A percentile compares a stretch with the other conserved stretches of the same genome.
These are phyloP conservation scores for Cossypha niveicapilla DNA, from an alignment of 2,797 vertebrate species.

Conservation along the genomic window DNA sequence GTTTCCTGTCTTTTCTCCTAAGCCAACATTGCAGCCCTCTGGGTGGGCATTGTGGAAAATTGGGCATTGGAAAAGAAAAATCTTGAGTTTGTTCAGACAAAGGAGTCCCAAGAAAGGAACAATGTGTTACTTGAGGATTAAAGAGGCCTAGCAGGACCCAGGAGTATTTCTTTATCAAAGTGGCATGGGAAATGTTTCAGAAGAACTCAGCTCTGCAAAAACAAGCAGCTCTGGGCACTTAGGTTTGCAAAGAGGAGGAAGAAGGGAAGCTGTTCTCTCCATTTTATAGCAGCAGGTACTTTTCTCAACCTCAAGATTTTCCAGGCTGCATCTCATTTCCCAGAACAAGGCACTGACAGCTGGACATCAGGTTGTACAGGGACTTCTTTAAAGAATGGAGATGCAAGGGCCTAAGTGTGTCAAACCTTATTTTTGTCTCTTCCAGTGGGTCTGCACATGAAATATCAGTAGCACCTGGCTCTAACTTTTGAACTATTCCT, in stretches of 20 bases:
- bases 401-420: not conserved
- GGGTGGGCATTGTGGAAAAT: not conserved
- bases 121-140: not conserved
- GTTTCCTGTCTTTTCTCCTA: not conserved
- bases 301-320: not conserved
- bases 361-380: not conserved
- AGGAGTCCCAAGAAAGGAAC: not conserved
- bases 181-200: not conserved
- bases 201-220: not conserved
- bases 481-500: not conserved
- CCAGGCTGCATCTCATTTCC: not conserved
- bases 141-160: not conserved
- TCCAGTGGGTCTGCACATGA: not conserved
- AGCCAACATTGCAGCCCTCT: not conserved
- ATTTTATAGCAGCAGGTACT: not conserved
- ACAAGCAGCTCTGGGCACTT: not conserved
- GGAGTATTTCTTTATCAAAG: not conserved
- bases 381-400: not conserved
- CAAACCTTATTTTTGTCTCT: not conserved
- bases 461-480: not conserved
- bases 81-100: not conserved
- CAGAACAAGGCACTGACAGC: not conserved
- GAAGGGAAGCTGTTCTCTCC: not conserved
- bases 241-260: not conserved
- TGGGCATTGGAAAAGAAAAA: not conserved